Evolutionary conservation across 37 sponge, comb jelly and placozoan species (phyloP).

Genomic region (Cladorhizidae sp.): DNA sequence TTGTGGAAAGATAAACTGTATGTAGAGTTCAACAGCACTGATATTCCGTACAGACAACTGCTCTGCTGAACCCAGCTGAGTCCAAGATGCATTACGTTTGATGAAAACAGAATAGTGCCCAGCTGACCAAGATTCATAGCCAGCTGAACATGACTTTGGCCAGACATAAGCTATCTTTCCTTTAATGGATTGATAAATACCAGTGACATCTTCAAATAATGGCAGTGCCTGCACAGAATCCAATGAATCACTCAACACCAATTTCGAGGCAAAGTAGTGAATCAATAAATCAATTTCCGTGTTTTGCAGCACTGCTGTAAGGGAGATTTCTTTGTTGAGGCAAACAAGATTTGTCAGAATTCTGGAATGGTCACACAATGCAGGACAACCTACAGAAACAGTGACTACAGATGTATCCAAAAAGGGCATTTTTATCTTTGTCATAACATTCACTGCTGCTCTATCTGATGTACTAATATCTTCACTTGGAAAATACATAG

Average conservation of each 20-base stretch:
- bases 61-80: background rate
- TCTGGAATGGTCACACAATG: background rate
- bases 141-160: conserved; percentile 19
- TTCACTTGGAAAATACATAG: conserved; percentile 1
- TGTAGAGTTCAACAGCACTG: conserved; percentile 15
- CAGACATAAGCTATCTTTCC: conserved; percentile 32
- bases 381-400: conserved; percentile 7
- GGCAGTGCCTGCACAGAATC: conserved; percentile 28
- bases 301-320: background rate
- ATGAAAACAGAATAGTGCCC: conserved; percentile 25
- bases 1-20: conserved; percentile 30
- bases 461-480: background rate
- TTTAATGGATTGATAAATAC: background rate
- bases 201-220: conserved; percentile 41
- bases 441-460: background rate
- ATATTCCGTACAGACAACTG: conserved; percentile 12
- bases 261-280: background rate
- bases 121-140: conserved; percentile 25
- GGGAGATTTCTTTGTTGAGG: background rate
- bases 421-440: conserved; percentile 25
- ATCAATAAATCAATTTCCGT: background rate
- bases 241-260: background rate
- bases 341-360: conserved; percentile 14
- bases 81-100: conserved; percentile 24
- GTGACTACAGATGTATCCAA: conserved; percentile 13